phyloP scores from a whole-genome alignment of 2,797 vertebrate species.

The Phoebastria nigripes region DNA sequence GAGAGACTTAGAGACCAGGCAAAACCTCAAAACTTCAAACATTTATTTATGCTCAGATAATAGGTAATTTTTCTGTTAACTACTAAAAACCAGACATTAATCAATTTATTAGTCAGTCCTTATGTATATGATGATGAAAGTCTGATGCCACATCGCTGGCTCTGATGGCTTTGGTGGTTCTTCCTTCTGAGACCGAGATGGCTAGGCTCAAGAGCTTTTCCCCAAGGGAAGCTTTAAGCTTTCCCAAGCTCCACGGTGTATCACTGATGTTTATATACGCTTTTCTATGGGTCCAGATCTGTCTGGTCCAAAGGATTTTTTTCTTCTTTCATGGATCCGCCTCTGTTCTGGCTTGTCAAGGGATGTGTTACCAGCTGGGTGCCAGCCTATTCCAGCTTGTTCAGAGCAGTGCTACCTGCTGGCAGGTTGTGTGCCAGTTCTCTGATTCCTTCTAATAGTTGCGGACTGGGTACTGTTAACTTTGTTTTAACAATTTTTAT shows the following conservation, averaged over 20 bases:
- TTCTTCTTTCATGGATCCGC: neutral
- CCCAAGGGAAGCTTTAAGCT: neutral
- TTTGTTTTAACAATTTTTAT: neutral
- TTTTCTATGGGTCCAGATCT: neutral
- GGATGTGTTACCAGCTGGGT: neutral
- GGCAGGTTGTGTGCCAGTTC: neutral
- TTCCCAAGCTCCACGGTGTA: neutral
- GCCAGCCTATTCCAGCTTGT: neutral
- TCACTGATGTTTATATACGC: neutral
- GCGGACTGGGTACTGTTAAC: neutral
- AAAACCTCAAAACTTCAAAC: neutral
- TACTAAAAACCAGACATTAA: neutral
- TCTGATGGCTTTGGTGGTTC: neutral
- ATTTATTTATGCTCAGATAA: neutral
- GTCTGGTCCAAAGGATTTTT: neutral
- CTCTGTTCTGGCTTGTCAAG: neutral
- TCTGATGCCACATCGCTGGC: neutral
- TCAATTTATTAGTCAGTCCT: neutral
- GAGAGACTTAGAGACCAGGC: neutral
- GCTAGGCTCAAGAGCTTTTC: neutral
- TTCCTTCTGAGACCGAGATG: neutral
- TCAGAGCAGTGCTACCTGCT: neutral
- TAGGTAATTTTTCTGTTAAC: neutral
- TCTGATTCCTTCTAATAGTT: neutral
- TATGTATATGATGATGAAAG: rapidly evolving